Base-by-base conservation (phyloP, 2,888 invertebrate genomes). In the Thalpophila matura region DNA sequence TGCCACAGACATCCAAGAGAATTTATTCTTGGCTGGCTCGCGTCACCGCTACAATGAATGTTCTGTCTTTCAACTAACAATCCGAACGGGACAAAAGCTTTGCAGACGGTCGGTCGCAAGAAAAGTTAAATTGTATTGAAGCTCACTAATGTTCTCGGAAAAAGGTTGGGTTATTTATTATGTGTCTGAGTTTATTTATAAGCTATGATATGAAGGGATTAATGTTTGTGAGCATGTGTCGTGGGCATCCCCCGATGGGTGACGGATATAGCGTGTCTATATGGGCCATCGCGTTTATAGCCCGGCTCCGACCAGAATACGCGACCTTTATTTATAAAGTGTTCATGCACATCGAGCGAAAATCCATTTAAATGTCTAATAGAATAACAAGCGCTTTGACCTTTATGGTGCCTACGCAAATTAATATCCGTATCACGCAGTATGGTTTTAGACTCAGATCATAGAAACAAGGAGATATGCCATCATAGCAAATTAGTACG, bases 201-300 rank as follows among this genome's bases (percentile, higher is more conserved):
- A 79, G 65, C 58, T 61, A 70, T 56, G 59, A 58, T 64, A 73
- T 75, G 46, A 64, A 63, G 51, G 61, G 59, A 49, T 50, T 46
- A 58, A 55, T 62, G 73, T 70, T 55, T 46, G 56, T 55, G 59
- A 76, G 70, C 54, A 78, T 72, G 71, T 76, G 79, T 77, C 59
- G 54, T 45, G 26, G 51, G 49, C 51, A 74, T 71, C 69, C 64
- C 61, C 45, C 62, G 77, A 78, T 80, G 62, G 62, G 72, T 64
- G 80, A 81, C 84, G 74, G 82, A 86, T 84, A 85, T 86, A 84
- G 78, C 66, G 54, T 55, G 54, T 62, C 72, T 79, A 81, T 84
- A 86, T 81, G 46, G 66, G 35, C 58, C 58, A 45, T 58, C 43
- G 58, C 38, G 73, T 82, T 87, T 83, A 84, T 84, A 85, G 81